Evolutionary conservation across 2,888 invertebrate species (phyloP).

Genomic region (Acanthococcus lagerstroemiae): DNA sequence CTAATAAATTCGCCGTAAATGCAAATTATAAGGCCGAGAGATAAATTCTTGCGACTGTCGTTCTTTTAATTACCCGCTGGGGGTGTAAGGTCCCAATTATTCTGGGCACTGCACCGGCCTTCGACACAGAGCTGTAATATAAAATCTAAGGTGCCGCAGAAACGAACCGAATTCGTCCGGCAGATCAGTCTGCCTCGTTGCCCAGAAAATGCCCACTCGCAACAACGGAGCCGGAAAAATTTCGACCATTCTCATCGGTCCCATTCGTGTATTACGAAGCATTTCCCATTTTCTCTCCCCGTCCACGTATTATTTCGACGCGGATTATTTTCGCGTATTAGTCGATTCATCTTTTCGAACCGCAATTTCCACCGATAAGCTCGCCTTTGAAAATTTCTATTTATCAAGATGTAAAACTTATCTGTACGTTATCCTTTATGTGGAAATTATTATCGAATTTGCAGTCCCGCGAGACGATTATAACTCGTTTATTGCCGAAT

Average conservation of each 20-base stretch:
- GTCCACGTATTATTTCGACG: constrained; percentile 11
- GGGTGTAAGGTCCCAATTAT: background rate
- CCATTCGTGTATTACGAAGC: background rate
- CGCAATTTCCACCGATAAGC: constrained; percentile 7
- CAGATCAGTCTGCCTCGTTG: background rate
- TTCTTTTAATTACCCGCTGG: background rate
- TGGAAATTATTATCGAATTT: constrained; percentile 6
- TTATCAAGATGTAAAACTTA: constrained; percentile 11
- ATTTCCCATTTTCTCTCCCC: background rate
- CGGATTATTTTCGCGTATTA: constrained; percentile 10
- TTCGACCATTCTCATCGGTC: background rate
- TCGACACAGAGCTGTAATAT: background rate
- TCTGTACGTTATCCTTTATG: constrained; percentile 8
- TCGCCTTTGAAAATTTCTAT: constrained; percentile 18
- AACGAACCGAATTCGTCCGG: too few relatives aligned
- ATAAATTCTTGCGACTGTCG: background rate
- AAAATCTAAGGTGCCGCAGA: too few relatives aligned
- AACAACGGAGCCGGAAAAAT: background rate
- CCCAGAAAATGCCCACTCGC: too few relatives aligned
- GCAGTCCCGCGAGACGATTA: background rate
- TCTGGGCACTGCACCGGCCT: background rate
- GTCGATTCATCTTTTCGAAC: constrained; percentile 7
- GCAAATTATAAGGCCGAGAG: constrained; percentile 19
- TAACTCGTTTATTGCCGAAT: background rate
- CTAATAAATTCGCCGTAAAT: constrained; percentile 26